These are phyloP conservation scores for Promerops cafer DNA, from an alignment of 2,113 vertebrate genomes.

Conservation along the genomic window DNA sequence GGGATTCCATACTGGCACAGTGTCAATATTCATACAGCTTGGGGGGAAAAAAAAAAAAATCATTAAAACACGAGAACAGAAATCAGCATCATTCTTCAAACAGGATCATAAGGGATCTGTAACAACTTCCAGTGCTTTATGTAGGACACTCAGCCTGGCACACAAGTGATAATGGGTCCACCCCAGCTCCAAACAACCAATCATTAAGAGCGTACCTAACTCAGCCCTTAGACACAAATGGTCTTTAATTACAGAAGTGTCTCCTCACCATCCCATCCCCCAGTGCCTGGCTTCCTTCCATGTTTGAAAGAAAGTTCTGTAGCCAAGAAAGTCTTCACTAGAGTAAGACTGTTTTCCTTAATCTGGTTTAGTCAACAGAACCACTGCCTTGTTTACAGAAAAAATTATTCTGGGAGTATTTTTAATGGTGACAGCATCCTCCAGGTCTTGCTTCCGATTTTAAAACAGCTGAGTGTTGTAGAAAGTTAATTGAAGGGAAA, in stretches of 20 bases:
- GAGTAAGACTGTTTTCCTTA: background rate
- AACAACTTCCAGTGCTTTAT: background rate
- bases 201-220: background rate
- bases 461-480: background rate
- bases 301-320: background rate
- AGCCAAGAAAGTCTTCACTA: background rate
- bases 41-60: background rate
- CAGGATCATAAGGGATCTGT: background rate
- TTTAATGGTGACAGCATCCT: background rate
- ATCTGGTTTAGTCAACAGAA: background rate
- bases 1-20: too few species aligned
- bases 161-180: background rate
- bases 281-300: background rate
- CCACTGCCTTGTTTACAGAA: background rate
- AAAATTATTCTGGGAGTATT: background rate
- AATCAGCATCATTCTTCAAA: background rate
- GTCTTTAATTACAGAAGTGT: background rate
- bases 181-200: background rate
- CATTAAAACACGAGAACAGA: background rate
- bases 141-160: background rate
- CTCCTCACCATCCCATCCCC: background rate
- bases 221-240: background rate
- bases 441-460: background rate
- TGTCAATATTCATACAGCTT: background rate
- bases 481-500: constrained; percentile 7